A percentile compares a stretch with the other conserved stretches of the same genome.
Evolutionary conservation across 2,888 invertebrate species (phyloP).

Genomic region (Morinoia aosen): DNA sequence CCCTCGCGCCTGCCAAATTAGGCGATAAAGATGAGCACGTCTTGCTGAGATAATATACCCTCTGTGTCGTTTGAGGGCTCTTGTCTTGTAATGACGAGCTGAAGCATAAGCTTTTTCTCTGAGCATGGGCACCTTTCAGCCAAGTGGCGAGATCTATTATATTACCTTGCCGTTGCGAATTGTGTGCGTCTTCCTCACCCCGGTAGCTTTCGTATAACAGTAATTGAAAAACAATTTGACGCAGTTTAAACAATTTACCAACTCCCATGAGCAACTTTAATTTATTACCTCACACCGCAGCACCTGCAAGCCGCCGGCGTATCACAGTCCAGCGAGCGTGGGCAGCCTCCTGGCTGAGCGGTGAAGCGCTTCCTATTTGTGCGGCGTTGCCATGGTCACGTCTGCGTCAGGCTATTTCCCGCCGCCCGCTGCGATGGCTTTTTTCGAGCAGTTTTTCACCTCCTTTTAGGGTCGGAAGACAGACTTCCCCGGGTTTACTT

Average conservation of each 20-base stretch:
- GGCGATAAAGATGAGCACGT: not conserved
- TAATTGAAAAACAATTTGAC: not conserved
- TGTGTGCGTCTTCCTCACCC: not conserved
- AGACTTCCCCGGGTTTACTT: not conserved
- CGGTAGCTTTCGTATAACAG: not conserved
- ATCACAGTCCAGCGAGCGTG: not conserved
- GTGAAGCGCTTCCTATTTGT: not conserved
- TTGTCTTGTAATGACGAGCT: not conserved
- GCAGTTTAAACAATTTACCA: not conserved
- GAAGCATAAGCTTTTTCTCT: not conserved
- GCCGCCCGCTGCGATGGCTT: not conserved
- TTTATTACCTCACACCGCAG: not conserved
- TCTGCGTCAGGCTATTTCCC: not conserved
- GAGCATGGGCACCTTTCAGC: not conserved
- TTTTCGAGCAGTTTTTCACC: not conserved
- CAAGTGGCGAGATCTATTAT: not conserved
- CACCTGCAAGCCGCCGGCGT: not conserved
- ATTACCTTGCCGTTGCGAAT: not conserved
- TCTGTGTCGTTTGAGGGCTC: not conserved
- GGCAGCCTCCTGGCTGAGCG: not conserved
- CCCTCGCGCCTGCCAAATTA: not conserved
- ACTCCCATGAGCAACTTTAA: not conserved
- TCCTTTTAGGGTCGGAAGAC: not conserved
- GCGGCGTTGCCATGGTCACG: constrained; percentile 3
- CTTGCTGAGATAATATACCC: not conserved